A percentile compares a stretch with the other conserved stretches of the same genome.
These are phyloP conservation scores for Hesperophylax magnus DNA, from an alignment of 1,140 invertebrate genomes.

Conservation along the genomic window DNA sequence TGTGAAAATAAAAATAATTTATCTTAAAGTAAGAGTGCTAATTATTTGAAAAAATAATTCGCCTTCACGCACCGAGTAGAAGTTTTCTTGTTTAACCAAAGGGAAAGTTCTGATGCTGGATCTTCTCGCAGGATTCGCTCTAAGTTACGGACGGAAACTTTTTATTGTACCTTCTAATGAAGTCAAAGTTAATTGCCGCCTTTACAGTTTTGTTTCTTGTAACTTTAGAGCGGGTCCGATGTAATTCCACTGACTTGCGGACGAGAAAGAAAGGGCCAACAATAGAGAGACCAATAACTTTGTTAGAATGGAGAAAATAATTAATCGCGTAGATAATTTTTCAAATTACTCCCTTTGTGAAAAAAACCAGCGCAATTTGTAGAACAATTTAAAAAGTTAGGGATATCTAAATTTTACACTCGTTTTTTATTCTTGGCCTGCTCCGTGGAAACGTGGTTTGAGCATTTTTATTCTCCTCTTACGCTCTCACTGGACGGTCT, in stretches of 20 bases:
- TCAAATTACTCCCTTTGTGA: conserved; percentile 19
- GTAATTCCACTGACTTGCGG: conserved; percentile 19
- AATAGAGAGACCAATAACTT: conserved; percentile 47
- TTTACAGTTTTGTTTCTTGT: conserved; percentile 53
- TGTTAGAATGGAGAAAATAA: conserved; percentile 46
- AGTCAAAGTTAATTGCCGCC: conserved; percentile 57
- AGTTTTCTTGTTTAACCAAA: conserved; percentile 34
- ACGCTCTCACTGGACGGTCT: no score
- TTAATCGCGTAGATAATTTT: conserved; percentile 54
- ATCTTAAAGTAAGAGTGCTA: background rate
- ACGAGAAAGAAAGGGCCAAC: conserved; percentile 39
- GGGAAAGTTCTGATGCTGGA: conserved; percentile 36
- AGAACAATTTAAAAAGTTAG: conserved; percentile 38
- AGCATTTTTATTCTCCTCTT: no score
- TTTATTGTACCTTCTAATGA: conserved; percentile 58
- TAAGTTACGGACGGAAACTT: conserved; percentile 50
- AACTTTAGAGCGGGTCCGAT: conserved; percentile 26
- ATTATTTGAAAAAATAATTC: conserved; percentile 26
- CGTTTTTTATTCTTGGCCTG: background rate
- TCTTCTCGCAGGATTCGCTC: conserved; percentile 50
- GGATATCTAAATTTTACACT: conserved; percentile 17
- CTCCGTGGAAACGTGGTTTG: background rate
- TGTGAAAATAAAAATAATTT: background rate
- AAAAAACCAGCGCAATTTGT: conserved; percentile 37
- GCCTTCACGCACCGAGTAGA: conserved; percentile 4